Conservation (phyloP, 2,113 vertebrate genomes). For the Grammomys surdaster region DNA sequence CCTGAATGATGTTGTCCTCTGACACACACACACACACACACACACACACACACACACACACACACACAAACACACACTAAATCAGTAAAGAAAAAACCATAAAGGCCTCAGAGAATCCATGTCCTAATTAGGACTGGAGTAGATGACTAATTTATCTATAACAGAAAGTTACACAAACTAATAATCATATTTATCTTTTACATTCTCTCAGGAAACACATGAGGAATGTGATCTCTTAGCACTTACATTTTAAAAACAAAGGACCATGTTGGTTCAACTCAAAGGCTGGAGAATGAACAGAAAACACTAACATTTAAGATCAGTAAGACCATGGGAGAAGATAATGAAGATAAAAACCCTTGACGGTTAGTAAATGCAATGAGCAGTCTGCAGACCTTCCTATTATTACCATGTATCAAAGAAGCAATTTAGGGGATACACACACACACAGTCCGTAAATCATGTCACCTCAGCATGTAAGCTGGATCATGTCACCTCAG, state of each 20-base stretch:
- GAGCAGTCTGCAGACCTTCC: background rate
- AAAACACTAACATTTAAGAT: background rate
- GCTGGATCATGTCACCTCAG: rapidly evolving
- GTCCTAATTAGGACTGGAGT: background rate
- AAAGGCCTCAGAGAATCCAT: background rate
- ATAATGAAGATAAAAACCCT: background rate
- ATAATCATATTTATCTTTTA: background rate
- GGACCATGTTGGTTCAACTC: background rate
- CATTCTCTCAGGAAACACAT: background rate
- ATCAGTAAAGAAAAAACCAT: background rate
- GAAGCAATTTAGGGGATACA: background rate
- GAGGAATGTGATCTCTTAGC: background rate
- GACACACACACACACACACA: background rate
- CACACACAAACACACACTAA: background rate
- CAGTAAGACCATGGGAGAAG: background rate
- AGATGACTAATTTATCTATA: background rate
- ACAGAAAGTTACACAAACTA: background rate
- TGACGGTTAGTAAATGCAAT: background rate
- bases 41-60: background rate
- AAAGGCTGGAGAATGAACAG: background rate
- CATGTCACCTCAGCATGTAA: rapidly evolving
- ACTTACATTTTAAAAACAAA: background rate
- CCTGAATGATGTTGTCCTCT: background rate
- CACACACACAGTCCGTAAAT: background rate
- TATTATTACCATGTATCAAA: background rate